Evolutionary conservation across 1,140 invertebrate species (phyloP).

Genomic region (Hycleus cichorii): DNA sequence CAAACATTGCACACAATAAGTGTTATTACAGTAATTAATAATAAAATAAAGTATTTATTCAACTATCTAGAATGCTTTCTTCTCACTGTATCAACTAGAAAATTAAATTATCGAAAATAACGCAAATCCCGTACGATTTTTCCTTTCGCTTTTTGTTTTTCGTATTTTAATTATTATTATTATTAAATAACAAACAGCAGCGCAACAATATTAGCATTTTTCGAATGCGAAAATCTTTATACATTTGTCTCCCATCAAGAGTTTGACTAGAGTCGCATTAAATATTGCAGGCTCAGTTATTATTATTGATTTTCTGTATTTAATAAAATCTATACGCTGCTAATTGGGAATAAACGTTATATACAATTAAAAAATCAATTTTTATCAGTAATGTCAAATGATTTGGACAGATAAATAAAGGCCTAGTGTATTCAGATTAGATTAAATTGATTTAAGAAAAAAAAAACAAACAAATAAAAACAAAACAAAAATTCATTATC

Average conservation of each 20-base stretch:
- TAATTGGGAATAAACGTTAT: neutral
- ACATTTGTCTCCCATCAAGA: neutral
- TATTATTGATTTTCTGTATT: no score
- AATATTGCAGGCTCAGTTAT: slow-evolving; percentile 7
- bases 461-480: slow-evolving; percentile 4
- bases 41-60: slow-evolving; percentile 6
- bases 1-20: slow-evolving; percentile 13
- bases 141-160: no score
- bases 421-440: no score
- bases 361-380: neutral
- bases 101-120: slow-evolving; percentile 4
- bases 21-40: neutral
- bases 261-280: slow-evolving; percentile 12
- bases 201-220: no score
- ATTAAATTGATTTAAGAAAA: no score
- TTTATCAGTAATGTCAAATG: no score
- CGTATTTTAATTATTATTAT: no score
- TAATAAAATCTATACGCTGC: slow-evolving; percentile 4
- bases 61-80: slow-evolving; percentile 29
- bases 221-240: no score
- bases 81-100: slow-evolving; percentile 15
- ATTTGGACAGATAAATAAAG: no score
- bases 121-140: no score
- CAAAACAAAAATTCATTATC: slow-evolving; percentile 1
- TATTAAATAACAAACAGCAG: no score